Evolutionary conservation across 2,888 invertebrate genomes (phyloP).

Genomic region (Calameuta pallipes): DNA sequence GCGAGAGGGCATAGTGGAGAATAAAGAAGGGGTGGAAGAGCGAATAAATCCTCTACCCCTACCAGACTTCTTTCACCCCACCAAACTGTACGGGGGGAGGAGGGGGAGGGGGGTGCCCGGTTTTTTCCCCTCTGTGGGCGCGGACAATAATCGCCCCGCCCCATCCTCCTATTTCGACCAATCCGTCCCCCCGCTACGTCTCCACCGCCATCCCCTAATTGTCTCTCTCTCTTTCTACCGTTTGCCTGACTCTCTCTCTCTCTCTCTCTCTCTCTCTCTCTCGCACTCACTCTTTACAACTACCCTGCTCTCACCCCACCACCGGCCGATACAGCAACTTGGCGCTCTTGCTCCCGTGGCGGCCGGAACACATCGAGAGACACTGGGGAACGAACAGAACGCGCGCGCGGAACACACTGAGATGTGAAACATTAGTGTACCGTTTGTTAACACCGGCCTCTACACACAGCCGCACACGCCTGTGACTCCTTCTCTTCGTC

Average conservation of each 20-base stretch:
- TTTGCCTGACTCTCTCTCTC: conserved; percentile 55
- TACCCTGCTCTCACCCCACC: conserved; percentile 15
- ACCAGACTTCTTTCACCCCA: conserved; percentile 56
- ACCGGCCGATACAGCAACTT: conserved; percentile 30
- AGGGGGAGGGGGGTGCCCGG: conserved; percentile 42
- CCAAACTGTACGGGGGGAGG: conserved; percentile 10
- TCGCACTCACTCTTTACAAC: conserved; percentile 32
- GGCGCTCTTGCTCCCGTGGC: conserved; percentile 56
- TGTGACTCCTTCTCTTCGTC: conserved; percentile 10
- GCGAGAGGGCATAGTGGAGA: conserved; percentile 6
- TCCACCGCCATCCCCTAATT: conserved; percentile 28
- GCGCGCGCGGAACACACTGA: conserved; percentile 49
- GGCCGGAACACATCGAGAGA: conserved; percentile 40
- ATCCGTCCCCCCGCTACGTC: conserved; percentile 18
- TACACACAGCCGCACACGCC: conserved; percentile 51
- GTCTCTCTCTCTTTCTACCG: conserved; percentile 60
- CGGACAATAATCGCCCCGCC: conserved; percentile 68
- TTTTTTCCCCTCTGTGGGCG: conserved; percentile 70
- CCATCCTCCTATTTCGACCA: conserved; percentile 49
- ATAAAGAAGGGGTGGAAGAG: conserved; percentile 23
- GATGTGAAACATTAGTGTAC: conserved; percentile 65
- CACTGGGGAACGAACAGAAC: conserved; percentile 25
- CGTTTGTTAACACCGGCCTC: conserved; percentile 64
- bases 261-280: conserved; percentile 47
- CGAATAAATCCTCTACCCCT: conserved; percentile 52